These are phyloP conservation scores for Operophtera brumata DNA, from an alignment of 2,888 invertebrate genomes.

Conservation along the genomic window DNA sequence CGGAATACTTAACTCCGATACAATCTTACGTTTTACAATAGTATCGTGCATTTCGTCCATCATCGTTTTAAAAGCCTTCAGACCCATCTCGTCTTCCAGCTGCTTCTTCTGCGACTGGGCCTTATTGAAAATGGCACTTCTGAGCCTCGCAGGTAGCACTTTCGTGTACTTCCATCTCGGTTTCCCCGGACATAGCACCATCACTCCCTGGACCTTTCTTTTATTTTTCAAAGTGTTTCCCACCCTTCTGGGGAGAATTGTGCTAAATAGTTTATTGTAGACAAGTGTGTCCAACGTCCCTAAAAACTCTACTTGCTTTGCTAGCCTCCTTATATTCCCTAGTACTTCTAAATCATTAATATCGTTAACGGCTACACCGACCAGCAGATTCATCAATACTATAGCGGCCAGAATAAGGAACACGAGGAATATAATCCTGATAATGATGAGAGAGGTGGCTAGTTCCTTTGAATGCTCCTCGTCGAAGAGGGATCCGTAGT, in stretches of 20 bases:
- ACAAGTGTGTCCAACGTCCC: constrained; percentile 75
- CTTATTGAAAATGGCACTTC: constrained; percentile 66
- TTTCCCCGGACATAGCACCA: constrained; percentile 66
- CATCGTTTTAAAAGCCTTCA: constrained; percentile 54
- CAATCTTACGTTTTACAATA: constrained; percentile 47
- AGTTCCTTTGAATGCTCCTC: constrained; percentile 62
- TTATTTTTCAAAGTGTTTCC: constrained; percentile 60
- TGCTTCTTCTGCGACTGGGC: constrained; percentile 64
- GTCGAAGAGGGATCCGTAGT: constrained; percentile 74
- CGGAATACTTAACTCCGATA: constrained; percentile 27
- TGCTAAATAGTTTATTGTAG: constrained; percentile 65
- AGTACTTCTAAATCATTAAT: constrained; percentile 79
- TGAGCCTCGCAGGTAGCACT: constrained; percentile 57
- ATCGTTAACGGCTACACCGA: constrained; percentile 82
- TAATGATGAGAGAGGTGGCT: constrained; percentile 63
- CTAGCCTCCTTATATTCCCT: constrained; percentile 78
- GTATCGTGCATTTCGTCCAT: constrained; percentile 64
- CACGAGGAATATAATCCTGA: constrained; percentile 74
- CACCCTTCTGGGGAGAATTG: constrained; percentile 56
- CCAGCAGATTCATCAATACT: constrained; percentile 81
- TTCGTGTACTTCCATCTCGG: constrained; percentile 55
- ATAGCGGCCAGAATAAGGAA: constrained; percentile 80
- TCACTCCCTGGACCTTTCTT: constrained; percentile 54
- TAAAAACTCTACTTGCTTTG: constrained; percentile 79
- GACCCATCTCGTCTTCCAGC: constrained; percentile 57